Percentiles rank a stretch among this genome's conserved stretches.
phyloP scores from a whole-genome alignment of 1,140 invertebrate species.

The Diplogasteroides magnus region DNA sequence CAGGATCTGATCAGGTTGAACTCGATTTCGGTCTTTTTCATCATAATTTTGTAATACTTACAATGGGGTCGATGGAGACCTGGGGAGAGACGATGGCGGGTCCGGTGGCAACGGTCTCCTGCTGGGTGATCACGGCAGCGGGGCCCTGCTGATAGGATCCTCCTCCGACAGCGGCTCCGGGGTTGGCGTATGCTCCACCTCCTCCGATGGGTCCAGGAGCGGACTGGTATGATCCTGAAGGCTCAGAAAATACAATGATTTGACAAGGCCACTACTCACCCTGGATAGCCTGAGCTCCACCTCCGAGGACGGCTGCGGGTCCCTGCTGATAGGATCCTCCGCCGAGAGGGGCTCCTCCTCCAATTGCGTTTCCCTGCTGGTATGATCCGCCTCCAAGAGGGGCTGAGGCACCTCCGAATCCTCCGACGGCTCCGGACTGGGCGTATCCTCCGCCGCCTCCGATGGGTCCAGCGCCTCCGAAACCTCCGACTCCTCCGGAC shows the following conservation, averaged over 20 bases:
- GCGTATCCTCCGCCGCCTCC: not conserved
- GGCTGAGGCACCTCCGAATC: not conserved
- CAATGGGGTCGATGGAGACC: not conserved
- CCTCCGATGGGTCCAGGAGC: not conserved
- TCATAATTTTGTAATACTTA: too few species aligned
- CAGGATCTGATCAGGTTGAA: too few species aligned
- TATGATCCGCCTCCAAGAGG: not conserved
- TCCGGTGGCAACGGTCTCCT: not conserved
- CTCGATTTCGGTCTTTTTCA: too few species aligned
- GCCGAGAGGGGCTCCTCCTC: not conserved
- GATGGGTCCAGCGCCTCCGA: not conserved
- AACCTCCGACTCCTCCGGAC: not conserved
- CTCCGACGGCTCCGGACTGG: too few species aligned
- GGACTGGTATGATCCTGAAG: not conserved
- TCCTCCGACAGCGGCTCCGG: not conserved
- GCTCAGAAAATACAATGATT: not conserved
- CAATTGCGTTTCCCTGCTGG: not conserved
- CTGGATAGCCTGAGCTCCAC: not conserved
- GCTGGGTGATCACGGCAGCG: not conserved
- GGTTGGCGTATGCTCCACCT: not conserved
- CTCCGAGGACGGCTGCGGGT: not conserved
- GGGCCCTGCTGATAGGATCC: not conserved
- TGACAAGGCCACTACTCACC: not conserved
- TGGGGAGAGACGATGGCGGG: not conserved
- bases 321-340: not conserved